A percentile compares a stretch with the other conserved stretches of the same genome.
Evolutionary conservation across 2,797 vertebrate species (phyloP).

Genomic region (Synaphobranchus kaupii): DNA sequence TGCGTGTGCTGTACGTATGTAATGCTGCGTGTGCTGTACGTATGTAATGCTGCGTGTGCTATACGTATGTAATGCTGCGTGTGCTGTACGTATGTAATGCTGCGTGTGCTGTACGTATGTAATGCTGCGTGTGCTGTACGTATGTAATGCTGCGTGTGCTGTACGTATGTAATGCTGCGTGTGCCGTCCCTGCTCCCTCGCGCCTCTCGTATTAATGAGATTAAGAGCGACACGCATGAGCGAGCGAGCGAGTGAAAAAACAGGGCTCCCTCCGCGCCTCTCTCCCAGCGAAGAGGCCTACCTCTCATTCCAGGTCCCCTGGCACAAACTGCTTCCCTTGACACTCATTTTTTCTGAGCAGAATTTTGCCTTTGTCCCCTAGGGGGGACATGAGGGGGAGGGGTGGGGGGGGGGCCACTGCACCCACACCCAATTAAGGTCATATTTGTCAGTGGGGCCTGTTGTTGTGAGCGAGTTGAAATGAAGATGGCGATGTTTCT

Average conservation of each 20-base stretch:
- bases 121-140: not conserved
- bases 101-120: not conserved
- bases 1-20: not conserved
- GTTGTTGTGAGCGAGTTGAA: not conserved
- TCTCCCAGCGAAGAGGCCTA: not conserved
- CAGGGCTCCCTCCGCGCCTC: not conserved
- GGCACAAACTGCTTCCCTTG: not conserved
- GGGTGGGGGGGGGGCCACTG: not conserved
- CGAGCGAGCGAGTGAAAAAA: not conserved
- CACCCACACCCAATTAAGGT: not conserved
- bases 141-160: not conserved
- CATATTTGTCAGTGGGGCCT: not conserved
- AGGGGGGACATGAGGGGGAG: not conserved
- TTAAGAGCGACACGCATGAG: not conserved
- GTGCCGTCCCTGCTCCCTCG: not conserved
- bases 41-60: not conserved
- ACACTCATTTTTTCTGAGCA: not conserved
- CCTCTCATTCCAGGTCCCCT: not conserved
- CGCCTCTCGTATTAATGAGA: not conserved
- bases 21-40: not conserved
- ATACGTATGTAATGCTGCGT: not conserved
- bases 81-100: not conserved
- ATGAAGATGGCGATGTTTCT: not conserved
- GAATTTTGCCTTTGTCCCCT: not conserved
- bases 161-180: not conserved